Evolutionary conservation across 2,888 invertebrate genomes (phyloP).

Genomic region (Prosapia bicincta): DNA sequence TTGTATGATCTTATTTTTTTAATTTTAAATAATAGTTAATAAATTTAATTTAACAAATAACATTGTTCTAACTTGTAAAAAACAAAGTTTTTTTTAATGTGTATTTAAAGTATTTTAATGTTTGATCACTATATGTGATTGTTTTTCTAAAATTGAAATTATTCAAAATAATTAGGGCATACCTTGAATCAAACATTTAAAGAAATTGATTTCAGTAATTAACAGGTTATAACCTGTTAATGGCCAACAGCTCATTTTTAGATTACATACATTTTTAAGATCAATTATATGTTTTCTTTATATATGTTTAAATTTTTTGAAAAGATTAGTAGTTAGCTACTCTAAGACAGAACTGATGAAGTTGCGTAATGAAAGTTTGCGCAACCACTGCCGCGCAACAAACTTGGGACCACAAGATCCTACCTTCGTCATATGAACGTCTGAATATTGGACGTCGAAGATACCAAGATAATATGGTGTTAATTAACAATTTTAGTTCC

Average conservation of each 20-base stretch:
- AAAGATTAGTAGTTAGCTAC: background rate
- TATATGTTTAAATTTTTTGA: background rate
- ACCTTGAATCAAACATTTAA: too few species aligned
- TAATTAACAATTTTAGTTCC: background rate
- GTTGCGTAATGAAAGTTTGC: slow-evolving; percentile 11
- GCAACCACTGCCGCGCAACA: slow-evolving; percentile 21
- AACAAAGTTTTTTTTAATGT: too few species aligned
- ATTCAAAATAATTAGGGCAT: too few species aligned
- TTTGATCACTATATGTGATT: too few species aligned
- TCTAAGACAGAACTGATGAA: slow-evolving; percentile 1
- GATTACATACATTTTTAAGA: background rate
- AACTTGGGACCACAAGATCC: slow-evolving; percentile 15
- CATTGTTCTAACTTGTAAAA: too few species aligned
- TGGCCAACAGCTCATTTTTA: background rate
- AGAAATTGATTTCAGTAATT: too few species aligned
- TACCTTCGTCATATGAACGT: background rate
- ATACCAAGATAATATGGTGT: background rate
- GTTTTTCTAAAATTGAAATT: too few species aligned
- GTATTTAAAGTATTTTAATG: too few species aligned
- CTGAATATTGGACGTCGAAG: background rate
- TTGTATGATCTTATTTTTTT: too few species aligned
- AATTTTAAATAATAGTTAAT: too few species aligned
- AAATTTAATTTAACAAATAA: too few species aligned
- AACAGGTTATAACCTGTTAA: too few species aligned
- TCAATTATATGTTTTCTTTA: background rate